Evolutionary conservation across 2,113 vertebrate genomes (phyloP), one percentile per base, ranked within the genome.

Genomic region (Eublepharis macularius): DNA sequence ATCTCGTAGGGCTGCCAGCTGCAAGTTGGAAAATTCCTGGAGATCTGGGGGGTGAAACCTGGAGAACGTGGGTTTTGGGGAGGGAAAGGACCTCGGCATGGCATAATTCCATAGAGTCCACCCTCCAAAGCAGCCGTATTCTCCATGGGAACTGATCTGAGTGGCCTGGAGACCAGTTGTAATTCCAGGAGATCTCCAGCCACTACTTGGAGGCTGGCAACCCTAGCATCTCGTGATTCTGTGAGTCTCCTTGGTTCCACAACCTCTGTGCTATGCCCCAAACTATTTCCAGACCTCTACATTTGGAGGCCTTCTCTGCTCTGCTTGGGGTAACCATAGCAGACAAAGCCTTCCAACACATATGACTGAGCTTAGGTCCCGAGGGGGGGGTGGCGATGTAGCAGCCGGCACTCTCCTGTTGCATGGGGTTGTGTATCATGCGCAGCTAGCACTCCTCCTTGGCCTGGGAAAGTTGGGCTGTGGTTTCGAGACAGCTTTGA

Each of bases 381-480:
- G 5, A 0, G 49, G 65, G 11, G 57, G 17, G 65, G 13, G 6
- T 17, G 45, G 17, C 36, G n/a, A 10, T 47, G 26, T 1, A 21
- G 34, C 83, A 17, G 39, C 10, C 4, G 57, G 65, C 17, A 2
- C 65, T n/a, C 49, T 78, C 47, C 65, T 29, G 2, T 11, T 54
- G 74, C 11, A 63, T 13, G 47, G 83, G 47, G 36, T 6, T 26
- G 54, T 29, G 41, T 41, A 63, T 85, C 84, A 78, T 80, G 32
- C 69, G 2, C 41, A 36, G 76, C 68, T 29, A 12, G 32, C 76
- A 39, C 39, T 60, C 57, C 66, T 79, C 7, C 51, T 74, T 12
- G 4, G 84, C 76, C 68, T 85, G 76, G 84, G 84, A 85, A 85
- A 60, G 84, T 73, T 85, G 84, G 24, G 63, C 63, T 85, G 84